Evolutionary conservation across 23 tunicate genomes (phyloP), one percentile per base, ranked within the genome.

Genomic region (Halocynthia aurantium): DNA sequence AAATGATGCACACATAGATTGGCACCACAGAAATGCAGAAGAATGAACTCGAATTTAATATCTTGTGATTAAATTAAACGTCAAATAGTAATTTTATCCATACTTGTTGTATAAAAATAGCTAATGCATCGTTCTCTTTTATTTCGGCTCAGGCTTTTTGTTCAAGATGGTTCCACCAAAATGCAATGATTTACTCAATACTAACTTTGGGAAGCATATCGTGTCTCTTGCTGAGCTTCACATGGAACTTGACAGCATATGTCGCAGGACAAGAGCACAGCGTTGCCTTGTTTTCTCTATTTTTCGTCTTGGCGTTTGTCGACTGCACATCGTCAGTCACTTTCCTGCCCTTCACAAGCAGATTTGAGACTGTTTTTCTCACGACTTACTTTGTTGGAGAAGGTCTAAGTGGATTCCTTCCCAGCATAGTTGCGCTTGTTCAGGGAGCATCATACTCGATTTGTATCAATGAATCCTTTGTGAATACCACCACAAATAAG

Each of bases 371-470:
- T 11, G 12, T 76, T 22, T 90, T 90, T 85, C 77, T 90, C 7
- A 80, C 89, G 18, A 80, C 97, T 50, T 90, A 90, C 52, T 90
- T 90, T 71, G 66, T 90, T 68, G 97, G 97, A 52, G 97, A 90
- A 76, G 97, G 97, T 67, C 52, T 89, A 2, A 84, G 88, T 80
- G 95, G 95, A 0, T 84, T 89, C 55, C 50, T 89, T 51, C 95
- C 95, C 7, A 80, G 85, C 69, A 75, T 84, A 18, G 80, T 89
- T 75, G 95, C 88, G 8, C 73, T 89, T 57, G 67, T 75, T 51
- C 95, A 89, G 70, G 95, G 95, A 31, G 84, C 66, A 17, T 67
- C 76, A 60, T 64, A 80, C 22, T 52, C 79, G 31, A 52, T 60
- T 9, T 89, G 95, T 79, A 44, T 68, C 21, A 87, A 87, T 67